These are phyloP conservation scores for Campoletis raptor DNA, from an alignment of 2,888 invertebrate species.

Conservation along the genomic window DNA sequence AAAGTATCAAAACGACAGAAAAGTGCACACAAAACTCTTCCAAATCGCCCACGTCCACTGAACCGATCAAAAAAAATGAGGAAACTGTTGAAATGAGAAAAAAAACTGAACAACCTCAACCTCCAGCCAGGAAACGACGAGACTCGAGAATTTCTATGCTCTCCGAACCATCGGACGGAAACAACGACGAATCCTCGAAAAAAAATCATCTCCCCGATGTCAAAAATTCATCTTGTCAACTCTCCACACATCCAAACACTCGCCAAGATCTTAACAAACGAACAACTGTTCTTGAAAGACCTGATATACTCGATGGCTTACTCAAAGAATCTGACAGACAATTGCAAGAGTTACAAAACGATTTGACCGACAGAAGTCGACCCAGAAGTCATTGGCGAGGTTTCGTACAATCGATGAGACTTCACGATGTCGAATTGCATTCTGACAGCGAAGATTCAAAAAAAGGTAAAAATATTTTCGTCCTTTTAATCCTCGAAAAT, in stretches of 20 bases:
- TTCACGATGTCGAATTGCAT: constrained; percentile 79
- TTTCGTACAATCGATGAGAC: constrained; percentile 80
- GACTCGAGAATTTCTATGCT: constrained; percentile 53
- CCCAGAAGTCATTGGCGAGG: constrained; percentile 79
- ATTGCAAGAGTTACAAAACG: constrained; percentile 76
- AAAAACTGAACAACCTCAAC: constrained; percentile 57
- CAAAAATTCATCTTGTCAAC: constrained; percentile 34
- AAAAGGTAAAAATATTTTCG: constrained; percentile 75
- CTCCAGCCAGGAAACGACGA: constrained; percentile 60
- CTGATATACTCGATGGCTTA: constrained; percentile 81
- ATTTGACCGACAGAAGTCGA: constrained; percentile 74
- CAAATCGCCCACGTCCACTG: not conserved
- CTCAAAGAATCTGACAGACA: constrained; percentile 79
- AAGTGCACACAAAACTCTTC: constrained; percentile 8
- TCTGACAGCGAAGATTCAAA: constrained; percentile 81
- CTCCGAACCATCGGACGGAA: not conserved
- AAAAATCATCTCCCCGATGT: not conserved
- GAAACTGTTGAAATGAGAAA: constrained; percentile 28
- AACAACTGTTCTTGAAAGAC: constrained; percentile 72
- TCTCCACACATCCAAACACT: constrained; percentile 12
- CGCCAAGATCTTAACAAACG: not conserved
- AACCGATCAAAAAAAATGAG: constrained; percentile 6
- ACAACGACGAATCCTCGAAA: constrained; percentile 6
- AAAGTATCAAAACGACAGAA: constrained; percentile 15
- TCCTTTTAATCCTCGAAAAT: not conserved